Conservation (phyloP, 2,113 vertebrate species). For the Hiodon alosoides region DNA sequence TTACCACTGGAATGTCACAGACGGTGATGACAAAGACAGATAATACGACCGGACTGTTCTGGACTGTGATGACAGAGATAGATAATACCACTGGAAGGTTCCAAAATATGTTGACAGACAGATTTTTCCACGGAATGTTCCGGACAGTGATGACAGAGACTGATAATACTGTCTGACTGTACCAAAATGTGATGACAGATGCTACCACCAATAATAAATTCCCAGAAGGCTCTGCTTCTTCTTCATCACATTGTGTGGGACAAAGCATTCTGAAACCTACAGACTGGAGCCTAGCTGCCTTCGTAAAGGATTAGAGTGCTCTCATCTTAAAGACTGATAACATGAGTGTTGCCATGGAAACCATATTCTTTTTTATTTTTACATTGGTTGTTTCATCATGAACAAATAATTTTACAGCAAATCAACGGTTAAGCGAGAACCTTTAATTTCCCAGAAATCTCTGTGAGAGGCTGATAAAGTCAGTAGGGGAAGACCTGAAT, state of each 20-base stretch:
- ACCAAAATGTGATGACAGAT: too few relatives aligned
- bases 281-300: conserved; percentile 5
- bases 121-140: too few relatives aligned
- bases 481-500: neutral
- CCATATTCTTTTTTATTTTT: neutral
- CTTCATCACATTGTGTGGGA: neutral
- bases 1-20: too few relatives aligned
- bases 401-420: neutral
- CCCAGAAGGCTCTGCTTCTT: neutral
- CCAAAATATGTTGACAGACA: too few relatives aligned
- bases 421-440: neutral
- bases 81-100: too few relatives aligned
- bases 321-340: neutral
- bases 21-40: too few relatives aligned
- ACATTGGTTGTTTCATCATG: neutral
- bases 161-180: too few relatives aligned
- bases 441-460: neutral
- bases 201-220: neutral
- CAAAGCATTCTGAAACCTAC: neutral
- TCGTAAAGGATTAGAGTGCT: conserved; percentile 3
- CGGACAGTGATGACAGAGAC: too few relatives aligned
- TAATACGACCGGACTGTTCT: too few relatives aligned
- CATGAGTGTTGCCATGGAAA: neutral
- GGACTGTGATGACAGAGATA: too few relatives aligned
- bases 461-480: neutral